A percentile compares a stretch with the other conserved stretches of the same genome.
These are phyloP conservation scores for Nettapus auritus DNA, from an alignment of 2,113 vertebrate genomes.

Conservation along the genomic window DNA sequence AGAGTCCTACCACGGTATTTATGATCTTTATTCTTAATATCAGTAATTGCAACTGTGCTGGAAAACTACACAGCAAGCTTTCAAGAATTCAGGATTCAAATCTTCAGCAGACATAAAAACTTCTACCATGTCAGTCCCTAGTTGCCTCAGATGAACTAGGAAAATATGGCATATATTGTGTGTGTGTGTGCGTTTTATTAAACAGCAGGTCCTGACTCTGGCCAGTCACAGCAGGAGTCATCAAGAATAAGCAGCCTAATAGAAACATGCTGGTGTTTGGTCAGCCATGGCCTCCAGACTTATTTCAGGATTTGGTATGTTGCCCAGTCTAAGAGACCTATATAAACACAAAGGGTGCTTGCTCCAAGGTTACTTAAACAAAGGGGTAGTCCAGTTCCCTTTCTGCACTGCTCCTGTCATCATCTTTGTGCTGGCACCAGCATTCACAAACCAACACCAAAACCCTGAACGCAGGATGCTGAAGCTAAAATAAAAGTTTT, in stretches of 20 bases:
- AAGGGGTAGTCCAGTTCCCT: not conserved
- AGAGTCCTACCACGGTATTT: not conserved
- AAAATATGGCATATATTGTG: not conserved
- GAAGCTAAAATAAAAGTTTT: not conserved
- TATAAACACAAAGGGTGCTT: not conserved
- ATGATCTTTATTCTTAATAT: not conserved
- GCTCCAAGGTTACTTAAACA: conserved; percentile 11
- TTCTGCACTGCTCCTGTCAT: not conserved
- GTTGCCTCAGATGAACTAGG: not conserved
- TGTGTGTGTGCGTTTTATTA: not conserved
- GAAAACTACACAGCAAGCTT: not conserved
- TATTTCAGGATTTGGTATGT: not conserved
- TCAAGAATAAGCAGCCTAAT: not conserved
- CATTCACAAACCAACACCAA: not conserved
- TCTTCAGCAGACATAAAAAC: not conserved
- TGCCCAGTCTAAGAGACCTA: not conserved
- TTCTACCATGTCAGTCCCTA: not conserved
- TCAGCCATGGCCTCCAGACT: not conserved
- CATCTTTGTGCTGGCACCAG: not conserved
- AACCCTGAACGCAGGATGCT: not conserved
- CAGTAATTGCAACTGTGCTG: not conserved
- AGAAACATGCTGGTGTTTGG: not conserved
- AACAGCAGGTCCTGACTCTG: not conserved
- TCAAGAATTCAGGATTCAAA: not conserved
- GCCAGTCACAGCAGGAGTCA: not conserved